Base-by-base conservation (phyloP, 1,140 invertebrate genomes). In the Drosophila lowei region DNA sequence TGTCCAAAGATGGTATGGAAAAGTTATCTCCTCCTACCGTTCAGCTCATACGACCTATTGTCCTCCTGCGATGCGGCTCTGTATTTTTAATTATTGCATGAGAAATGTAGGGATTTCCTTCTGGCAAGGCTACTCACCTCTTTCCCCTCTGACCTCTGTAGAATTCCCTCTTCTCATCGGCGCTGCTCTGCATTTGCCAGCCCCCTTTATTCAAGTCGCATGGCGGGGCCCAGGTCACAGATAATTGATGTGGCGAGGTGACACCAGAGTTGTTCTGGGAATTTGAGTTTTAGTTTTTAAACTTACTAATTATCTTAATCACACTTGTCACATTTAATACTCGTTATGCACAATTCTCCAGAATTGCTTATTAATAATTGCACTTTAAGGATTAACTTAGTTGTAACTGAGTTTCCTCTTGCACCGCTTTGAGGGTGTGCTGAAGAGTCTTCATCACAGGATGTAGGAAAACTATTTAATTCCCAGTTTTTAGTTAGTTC, bases 181-280 rank as follows among this genome's bases (percentile, higher is more conserved):
- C 83, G 38, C 75, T 80, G 57, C 67, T 79, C 84, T 88, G 83
- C 75, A 88, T 88, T 61, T 83, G 84, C 79, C 78, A 84, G 71
- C 70, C 74, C 52, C 64, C 67, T 60, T 64, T 89, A 81, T 72
- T 72, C 70, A 72, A 73, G 47, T 90, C 85, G 70, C 83, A 90
- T 65, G 84, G 84, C 52, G 88, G 84, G 46, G 90, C 90, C 90
- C 90, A 91, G 54, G 90, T 91, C 59, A 91, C 90, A 46, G 90
- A 91, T 42, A 91, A 66, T 71, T 91, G 90, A 77, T 90, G 90
- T 9, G 90, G 90, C 52, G 90, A 90, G 5, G 88, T 83, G 38
- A 89, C 74, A 52, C 88, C 88, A 55, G 86, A 86, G 73, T 78
- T 80, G 72, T 86, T 79, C 83, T 89, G 75, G 15, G 28, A 71